Evolutionary conservation across 2,888 invertebrate genomes (phyloP).

Genomic region (Metopia argyrocephala): DNA sequence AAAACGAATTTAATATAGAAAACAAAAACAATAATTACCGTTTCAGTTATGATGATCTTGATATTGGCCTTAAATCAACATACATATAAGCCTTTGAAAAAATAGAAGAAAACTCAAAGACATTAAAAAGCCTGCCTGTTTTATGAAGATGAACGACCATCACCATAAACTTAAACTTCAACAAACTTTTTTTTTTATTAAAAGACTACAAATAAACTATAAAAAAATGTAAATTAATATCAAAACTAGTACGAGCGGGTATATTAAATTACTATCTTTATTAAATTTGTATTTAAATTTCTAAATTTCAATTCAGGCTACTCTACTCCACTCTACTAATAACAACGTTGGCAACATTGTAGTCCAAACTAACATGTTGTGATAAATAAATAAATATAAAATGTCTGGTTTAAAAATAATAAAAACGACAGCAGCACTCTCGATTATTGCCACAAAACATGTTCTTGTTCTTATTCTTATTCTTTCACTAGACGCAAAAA

Average conservation of each 20-base stretch:
- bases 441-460: background rate
- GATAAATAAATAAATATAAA: too few species aligned
- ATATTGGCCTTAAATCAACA: background rate
- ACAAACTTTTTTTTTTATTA: background rate
- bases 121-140: too few species aligned
- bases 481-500: background rate
- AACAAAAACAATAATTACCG: background rate
- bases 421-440: background rate
- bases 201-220: constrained; percentile 17
- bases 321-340: too few species aligned
- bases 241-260: constrained; percentile 26
- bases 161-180: background rate
- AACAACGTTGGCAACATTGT: too few species aligned
- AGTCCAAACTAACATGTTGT: too few species aligned
- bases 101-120: too few species aligned
- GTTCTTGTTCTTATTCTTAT: background rate
- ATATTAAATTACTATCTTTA: constrained; percentile 45
- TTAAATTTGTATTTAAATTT: background rate
- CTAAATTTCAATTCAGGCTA: background rate
- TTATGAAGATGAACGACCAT: background rate
- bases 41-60: background rate
- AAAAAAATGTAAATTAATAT: constrained; percentile 47
- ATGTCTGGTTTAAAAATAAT: background rate
- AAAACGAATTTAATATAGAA: background rate
- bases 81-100: background rate